A percentile compares a stretch with the other conserved stretches of the same genome.
phyloP scores from a whole-genome alignment of 2,113 vertebrate genomes.

The Etheostoma spectabile region DNA sequence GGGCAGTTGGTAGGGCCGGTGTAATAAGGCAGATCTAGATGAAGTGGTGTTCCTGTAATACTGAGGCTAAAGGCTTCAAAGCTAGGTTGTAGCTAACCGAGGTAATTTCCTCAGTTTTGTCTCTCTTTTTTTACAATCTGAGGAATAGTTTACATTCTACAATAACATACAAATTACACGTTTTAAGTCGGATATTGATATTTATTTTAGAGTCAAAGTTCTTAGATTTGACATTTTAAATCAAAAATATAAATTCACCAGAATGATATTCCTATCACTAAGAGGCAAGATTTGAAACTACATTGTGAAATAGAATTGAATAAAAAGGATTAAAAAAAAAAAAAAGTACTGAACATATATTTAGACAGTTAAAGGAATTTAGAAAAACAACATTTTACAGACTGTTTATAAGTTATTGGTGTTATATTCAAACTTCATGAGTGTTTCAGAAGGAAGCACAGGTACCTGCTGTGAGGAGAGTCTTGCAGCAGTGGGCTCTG shows the following conservation, averaged over 20 bases:
- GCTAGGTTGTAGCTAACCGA: not conserved
- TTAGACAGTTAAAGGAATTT: not conserved
- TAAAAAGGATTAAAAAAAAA: too few relatives aligned
- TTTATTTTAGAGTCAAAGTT: too few relatives aligned
- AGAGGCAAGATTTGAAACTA: not conserved
- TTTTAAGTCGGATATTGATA: too few relatives aligned
- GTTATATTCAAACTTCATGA: not conserved
- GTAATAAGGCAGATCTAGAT: not conserved
- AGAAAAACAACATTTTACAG: not conserved
- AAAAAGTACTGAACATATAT: too few relatives aligned
- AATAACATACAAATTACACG: too few relatives aligned
- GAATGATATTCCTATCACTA: not conserved
- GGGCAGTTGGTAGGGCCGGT: not conserved
- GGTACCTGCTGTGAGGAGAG: constrained; percentile 48
- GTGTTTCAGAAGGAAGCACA: not conserved
- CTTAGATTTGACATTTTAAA: too few relatives aligned
- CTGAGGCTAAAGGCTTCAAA: not conserved
- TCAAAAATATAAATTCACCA: not conserved
- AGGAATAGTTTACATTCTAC: not conserved
- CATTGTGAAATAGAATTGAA: not conserved
- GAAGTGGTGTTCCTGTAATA: not conserved
- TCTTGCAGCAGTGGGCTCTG: constrained; percentile 74
- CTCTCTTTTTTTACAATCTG: not conserved
- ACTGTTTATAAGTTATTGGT: too few relatives aligned
- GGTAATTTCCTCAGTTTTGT: not conserved